phyloP scores from a whole-genome alignment of 2,113 vertebrate species.

The Mixornis gularis region DNA sequence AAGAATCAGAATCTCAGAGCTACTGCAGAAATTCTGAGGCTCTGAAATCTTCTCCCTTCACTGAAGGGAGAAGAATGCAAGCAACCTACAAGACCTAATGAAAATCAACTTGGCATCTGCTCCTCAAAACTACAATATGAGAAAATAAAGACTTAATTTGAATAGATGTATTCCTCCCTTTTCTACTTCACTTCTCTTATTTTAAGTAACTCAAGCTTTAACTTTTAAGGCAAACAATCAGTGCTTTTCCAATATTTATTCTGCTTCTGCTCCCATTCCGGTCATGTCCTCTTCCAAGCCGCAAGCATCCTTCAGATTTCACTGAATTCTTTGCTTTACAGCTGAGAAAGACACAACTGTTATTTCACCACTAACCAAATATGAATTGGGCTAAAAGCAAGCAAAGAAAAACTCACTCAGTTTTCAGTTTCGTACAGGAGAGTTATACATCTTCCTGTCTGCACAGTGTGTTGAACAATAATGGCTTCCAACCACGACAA shows the following conservation, averaged over 20 bases:
- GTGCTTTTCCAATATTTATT: not conserved
- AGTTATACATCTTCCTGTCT: not conserved
- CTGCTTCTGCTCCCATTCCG: not conserved
- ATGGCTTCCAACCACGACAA: not conserved
- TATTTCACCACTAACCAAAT: not conserved
- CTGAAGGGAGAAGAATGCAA: not conserved
- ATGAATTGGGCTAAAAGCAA: not conserved
- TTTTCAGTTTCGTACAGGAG: not conserved
- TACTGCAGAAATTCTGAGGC: not conserved
- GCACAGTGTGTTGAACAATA: not conserved
- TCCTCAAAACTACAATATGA: not conserved
- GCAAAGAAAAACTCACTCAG: not conserved
- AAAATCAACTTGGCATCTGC: not conserved
- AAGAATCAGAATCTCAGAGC: not conserved
- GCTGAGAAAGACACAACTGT: not conserved
- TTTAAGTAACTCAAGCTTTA: not conserved
- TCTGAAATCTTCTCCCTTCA: not conserved
- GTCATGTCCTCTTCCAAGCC: not conserved
- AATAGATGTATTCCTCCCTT: not conserved
- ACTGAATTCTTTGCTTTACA: not conserved
- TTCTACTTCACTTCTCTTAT: not conserved
- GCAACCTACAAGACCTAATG: not conserved
- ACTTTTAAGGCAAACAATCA: not conserved
- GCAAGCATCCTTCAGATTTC: not conserved
- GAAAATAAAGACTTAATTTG: not conserved